Evolutionary conservation across 1,140 invertebrate species (phyloP).

Genomic region (Propsilocerus akamusi): DNA sequence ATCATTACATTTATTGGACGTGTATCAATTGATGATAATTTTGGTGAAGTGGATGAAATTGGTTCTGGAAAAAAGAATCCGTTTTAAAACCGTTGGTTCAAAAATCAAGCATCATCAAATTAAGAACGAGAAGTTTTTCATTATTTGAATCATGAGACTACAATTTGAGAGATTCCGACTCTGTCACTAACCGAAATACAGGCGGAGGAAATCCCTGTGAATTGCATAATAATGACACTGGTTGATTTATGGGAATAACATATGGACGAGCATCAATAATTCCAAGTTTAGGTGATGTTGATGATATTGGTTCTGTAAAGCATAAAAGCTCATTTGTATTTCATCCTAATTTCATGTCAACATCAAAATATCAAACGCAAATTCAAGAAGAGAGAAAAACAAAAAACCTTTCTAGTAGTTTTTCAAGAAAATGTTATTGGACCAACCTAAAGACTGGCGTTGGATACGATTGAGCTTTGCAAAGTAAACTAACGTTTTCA

Average conservation of each 20-base stretch:
- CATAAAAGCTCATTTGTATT: too few relatives aligned
- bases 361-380: too few relatives aligned
- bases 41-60: conserved; percentile 29
- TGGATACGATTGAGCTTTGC: conserved; percentile 45
- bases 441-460: conserved; percentile 40
- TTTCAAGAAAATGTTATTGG: conserved; percentile 19
- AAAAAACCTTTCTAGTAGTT: conserved; percentile 7
- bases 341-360: too few relatives aligned
- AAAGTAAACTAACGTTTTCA: conserved; percentile 36
- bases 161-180: too few relatives aligned
- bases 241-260: conserved; percentile 10
- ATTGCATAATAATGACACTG: conserved; percentile 14
- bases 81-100: too few relatives aligned
- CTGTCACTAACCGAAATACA: too few relatives aligned
- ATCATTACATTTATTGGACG: conserved; percentile 14
- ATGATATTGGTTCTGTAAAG: conserved; percentile 15
- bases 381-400: conserved; percentile 5
- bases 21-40: conserved; percentile 25
- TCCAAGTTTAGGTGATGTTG: conserved; percentile 30
- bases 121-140: too few relatives aligned
- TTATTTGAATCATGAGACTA: too few relatives aligned
- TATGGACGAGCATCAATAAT: conserved; percentile 18
- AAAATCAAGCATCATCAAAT: too few relatives aligned
- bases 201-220: conserved; percentile 16
- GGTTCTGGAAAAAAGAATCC: conserved; percentile 27